These are phyloP conservation scores for Brachionus koreanus DNA, from an alignment of 1,140 invertebrate species.

Conservation along the genomic window DNA sequence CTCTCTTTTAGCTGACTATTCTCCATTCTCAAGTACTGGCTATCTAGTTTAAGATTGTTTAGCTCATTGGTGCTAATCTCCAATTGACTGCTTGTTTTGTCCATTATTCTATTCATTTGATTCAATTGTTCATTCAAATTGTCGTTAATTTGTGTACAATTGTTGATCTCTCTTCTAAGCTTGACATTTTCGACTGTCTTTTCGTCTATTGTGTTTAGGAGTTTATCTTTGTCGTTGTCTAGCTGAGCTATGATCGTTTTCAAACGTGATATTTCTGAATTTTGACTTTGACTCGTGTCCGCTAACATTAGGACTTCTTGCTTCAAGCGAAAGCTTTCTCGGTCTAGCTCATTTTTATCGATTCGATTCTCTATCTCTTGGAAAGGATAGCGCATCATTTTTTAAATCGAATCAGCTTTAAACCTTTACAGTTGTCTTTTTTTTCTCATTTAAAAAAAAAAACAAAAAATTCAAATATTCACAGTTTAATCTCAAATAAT, in stretches of 20 bases:
- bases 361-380: neutral
- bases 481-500: no score
- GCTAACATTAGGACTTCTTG: slow-evolving; percentile 14
- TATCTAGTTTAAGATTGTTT: slow-evolving; percentile 53
- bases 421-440: neutral
- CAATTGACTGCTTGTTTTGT: slow-evolving; percentile 45
- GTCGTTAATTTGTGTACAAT: slow-evolving; percentile 49
- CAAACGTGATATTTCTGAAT: neutral
- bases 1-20: slow-evolving; percentile 45
- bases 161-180: neutral
- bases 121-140: slow-evolving; percentile 52
- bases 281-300: neutral
- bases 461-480: no score
- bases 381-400: neutral
- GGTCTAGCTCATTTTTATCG: neutral
- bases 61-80: slow-evolving; percentile 51
- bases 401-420: neutral
- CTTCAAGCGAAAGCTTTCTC: neutral
- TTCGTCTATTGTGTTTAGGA: neutral
- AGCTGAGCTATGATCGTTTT: neutral
- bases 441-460: no score
- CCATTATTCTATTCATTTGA: slow-evolving; percentile 52
- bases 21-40: neutral
- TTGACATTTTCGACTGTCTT: slow-evolving; percentile 29
- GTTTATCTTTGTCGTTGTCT: slow-evolving; percentile 41